phyloP scores from a whole-genome alignment of 2,113 vertebrate species.

The Sigmodon hispidus region DNA sequence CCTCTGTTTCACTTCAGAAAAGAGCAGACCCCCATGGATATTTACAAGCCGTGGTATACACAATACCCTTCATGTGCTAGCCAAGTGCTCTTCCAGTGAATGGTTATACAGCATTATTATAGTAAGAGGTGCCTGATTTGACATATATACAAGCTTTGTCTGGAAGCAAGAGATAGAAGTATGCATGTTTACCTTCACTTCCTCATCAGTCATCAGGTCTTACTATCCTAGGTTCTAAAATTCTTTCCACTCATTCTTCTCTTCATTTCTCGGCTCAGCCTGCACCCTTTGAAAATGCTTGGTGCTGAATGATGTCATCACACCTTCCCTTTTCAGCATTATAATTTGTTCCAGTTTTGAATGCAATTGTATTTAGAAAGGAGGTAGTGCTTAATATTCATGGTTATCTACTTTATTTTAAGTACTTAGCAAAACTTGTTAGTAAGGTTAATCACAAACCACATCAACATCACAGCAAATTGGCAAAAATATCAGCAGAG shows the following conservation, averaged over 20 bases:
- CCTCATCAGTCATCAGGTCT: background rate
- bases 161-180: background rate
- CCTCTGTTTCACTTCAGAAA: background rate
- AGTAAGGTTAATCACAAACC: background rate
- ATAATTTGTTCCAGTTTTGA: background rate
- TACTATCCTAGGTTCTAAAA: background rate
- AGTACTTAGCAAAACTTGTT: constrained; percentile 13
- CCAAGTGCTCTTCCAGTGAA: background rate
- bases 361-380: background rate
- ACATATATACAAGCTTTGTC: background rate
- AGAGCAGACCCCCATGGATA: background rate
- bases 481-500: background rate
- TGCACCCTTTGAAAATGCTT: background rate
- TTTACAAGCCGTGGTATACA: background rate
- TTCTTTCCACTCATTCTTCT: background rate
- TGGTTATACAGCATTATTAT: background rate
- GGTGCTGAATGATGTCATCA: background rate
- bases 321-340: background rate
- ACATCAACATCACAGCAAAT: background rate
- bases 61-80: background rate
- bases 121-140: background rate
- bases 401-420: background rate
- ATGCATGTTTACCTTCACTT: rapidly evolving
- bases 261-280: background rate
- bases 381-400: background rate